phyloP scores from a whole-genome alignment of 2,888 invertebrate species.

The Apodemia mormo region DNA sequence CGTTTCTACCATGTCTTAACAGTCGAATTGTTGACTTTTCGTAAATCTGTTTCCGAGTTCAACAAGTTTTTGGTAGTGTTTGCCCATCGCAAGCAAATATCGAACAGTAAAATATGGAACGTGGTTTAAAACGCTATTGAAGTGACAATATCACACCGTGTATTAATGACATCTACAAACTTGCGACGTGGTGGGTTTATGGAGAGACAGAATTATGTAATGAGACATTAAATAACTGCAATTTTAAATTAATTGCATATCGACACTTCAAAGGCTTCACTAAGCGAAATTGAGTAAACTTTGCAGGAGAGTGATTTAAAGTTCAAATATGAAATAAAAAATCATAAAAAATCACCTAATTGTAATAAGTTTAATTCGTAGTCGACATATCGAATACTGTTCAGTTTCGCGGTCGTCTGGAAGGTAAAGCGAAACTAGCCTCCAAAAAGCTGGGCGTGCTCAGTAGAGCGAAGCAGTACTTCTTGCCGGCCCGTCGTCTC shows the following conservation, averaged over 20 bases:
- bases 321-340: too few species aligned
- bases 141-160: constrained; percentile 58
- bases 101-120: constrained; percentile 59
- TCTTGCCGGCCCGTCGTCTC: too few species aligned
- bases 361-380: too few species aligned
- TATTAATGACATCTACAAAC: constrained; percentile 28
- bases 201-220: constrained; percentile 44
- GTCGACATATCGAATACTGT: too few species aligned
- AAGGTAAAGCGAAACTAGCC: too few species aligned
- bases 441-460: too few species aligned
- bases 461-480: too few species aligned
- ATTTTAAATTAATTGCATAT: not conserved
- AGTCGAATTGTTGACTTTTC: constrained; percentile 11
- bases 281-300: too few species aligned
- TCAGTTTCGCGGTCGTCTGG: too few species aligned
- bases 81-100: constrained; percentile 57
- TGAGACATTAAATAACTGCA: not conserved
- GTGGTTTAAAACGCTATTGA: constrained; percentile 60
- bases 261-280: too few species aligned
- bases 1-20: not conserved
- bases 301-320: too few species aligned
- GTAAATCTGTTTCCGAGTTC: constrained; percentile 49
- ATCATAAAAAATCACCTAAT: too few species aligned
- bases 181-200: constrained; percentile 38
- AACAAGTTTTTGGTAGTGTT: constrained; percentile 56